These are phyloP conservation scores for Coracopsis vasa DNA, from an alignment of 2,113 vertebrate genomes.

Conservation along the genomic window DNA sequence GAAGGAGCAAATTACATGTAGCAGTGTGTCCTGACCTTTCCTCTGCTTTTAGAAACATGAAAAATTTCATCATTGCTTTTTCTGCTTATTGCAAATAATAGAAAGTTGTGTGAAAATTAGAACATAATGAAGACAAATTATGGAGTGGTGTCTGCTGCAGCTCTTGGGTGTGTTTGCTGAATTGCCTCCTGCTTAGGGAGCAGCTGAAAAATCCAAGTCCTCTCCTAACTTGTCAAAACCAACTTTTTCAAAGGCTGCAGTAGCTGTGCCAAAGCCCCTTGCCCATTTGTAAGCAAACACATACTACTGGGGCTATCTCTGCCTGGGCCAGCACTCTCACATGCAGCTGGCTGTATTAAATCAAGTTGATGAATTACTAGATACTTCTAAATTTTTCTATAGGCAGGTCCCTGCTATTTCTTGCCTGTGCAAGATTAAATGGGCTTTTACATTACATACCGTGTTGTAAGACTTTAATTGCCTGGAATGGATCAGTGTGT, in stretches of 20 bases:
- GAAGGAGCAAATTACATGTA: neutral
- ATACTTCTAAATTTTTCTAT: neutral
- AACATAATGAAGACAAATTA: conserved; percentile 21
- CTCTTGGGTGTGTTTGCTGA: neutral
- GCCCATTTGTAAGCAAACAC: conserved; percentile 1
- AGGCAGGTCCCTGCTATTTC: conserved; percentile 15
- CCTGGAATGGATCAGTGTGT: neutral
- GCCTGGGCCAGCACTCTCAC: neutral
- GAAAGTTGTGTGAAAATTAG: neutral
- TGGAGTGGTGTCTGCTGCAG: neutral
- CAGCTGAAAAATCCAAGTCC: neutral
- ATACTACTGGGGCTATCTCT: neutral
- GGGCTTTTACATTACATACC: neutral
- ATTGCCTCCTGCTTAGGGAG: neutral
- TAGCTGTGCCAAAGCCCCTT: conserved; percentile 40
- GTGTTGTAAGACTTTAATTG: neutral
- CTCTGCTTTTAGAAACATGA: neutral
- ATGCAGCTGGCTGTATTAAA: conserved; percentile 51
- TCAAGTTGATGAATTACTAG: conserved; percentile 46
- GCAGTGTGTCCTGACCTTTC: neutral
- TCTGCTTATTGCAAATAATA: neutral
- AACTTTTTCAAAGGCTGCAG: conserved; percentile 26
- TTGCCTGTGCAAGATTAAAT: conserved; percentile 32
- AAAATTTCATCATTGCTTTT: neutral
- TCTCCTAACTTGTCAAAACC: conserved; percentile 32